Evolutionary conservation across 2,888 invertebrate species (phyloP).

Genomic region (Archaeoteleia sp.): DNA sequence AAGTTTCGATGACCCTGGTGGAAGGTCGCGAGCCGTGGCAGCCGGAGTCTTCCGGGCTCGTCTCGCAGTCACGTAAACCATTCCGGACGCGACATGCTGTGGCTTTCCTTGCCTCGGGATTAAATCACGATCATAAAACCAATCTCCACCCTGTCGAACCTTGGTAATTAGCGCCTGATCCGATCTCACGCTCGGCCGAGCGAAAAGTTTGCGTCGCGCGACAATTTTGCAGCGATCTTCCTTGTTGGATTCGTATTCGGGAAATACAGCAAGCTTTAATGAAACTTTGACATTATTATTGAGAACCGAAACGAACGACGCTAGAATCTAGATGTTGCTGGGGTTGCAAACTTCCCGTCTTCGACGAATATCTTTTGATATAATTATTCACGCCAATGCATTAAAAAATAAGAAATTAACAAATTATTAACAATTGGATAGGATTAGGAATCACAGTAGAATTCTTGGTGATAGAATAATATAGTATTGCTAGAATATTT

Average conservation of each 20-base stretch:
- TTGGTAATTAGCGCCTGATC: constrained; percentile 65
- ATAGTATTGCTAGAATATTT: no score
- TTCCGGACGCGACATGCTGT: constrained; percentile 31
- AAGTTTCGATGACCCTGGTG: constrained; percentile 27
- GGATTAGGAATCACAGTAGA: no score
- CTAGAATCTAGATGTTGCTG: neutral
- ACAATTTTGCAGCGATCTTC: constrained; percentile 46
- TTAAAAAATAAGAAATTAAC: no score
- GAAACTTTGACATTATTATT: constrained; percentile 51
- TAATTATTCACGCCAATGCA: no score
- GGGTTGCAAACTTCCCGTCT: no score
- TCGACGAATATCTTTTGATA: no score
- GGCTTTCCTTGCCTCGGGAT: constrained; percentile 37
- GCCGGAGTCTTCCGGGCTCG: constrained; percentile 17
- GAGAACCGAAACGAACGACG: constrained; percentile 1
- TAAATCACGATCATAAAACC: constrained; percentile 53
- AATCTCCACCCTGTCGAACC: constrained; percentile 51
- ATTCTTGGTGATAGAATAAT: no score
- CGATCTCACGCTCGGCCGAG: constrained; percentile 61
- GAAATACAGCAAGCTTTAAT: constrained; percentile 52
- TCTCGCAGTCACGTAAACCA: constrained; percentile 50
- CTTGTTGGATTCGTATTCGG: constrained; percentile 32
- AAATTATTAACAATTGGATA: no score
- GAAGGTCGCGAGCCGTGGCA: constrained; percentile 6
- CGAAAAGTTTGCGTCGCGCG: constrained; percentile 55